Evolutionary conservation across 1,140 invertebrate species (phyloP).

Genomic region (Pseudoatta argentina): DNA sequence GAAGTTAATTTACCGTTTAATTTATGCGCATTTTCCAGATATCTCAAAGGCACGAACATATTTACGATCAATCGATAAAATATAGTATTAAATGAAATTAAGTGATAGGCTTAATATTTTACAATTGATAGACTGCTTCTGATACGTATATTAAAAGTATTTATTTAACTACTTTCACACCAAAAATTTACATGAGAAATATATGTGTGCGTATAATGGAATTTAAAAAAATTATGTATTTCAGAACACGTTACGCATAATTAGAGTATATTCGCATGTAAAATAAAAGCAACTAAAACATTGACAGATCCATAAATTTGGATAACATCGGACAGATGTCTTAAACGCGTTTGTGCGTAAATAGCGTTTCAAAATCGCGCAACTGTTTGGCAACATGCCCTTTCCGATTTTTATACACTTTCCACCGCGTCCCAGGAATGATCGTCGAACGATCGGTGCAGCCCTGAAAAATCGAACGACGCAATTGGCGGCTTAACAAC

Average conservation of each 20-base stretch:
- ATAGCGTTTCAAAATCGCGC: slow-evolving; percentile 26
- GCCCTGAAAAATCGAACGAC: slow-evolving; percentile 35
- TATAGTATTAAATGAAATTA: slow-evolving; percentile 31
- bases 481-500: slow-evolving; percentile 32
- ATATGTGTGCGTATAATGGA: no score
- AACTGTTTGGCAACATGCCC: slow-evolving; percentile 30
- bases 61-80: slow-evolving; percentile 11
- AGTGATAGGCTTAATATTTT: slow-evolving; percentile 26
- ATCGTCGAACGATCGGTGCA: slow-evolving; percentile 13
- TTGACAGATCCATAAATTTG: background rate
- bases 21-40: background rate
- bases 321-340: slow-evolving; percentile 24
- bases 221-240: background rate
- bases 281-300: slow-evolving; percentile 3
- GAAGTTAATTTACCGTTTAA: slow-evolving; percentile 14
- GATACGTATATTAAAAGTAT: background rate
- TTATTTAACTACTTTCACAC: background rate
- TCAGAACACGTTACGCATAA: slow-evolving; percentile 19
- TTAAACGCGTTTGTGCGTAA: slow-evolving; percentile 33
- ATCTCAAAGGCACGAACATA: background rate
- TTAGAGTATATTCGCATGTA: background rate
- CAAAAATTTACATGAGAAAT: slow-evolving; percentile 23
- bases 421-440: background rate
- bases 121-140: background rate
- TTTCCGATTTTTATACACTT: slow-evolving; percentile 40